These are phyloP conservation scores for Schizaphis graminum DNA, from an alignment of 2,888 invertebrate species.

Conservation along the genomic window DNA sequence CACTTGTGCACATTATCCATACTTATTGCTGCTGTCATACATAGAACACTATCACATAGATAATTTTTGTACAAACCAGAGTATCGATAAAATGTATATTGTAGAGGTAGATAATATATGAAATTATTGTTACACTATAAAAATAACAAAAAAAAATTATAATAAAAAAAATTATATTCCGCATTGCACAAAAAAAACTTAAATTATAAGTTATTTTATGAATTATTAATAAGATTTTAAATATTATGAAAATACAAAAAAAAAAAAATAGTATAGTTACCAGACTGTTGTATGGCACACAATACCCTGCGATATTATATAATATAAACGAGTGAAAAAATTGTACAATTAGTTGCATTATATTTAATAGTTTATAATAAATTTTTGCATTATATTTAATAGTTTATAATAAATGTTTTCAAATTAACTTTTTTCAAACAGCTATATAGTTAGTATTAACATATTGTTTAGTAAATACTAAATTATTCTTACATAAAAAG, in stretches of 20 bases:
- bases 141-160: background rate
- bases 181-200: background rate
- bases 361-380: conserved; percentile 1
- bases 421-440: background rate
- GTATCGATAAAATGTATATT: background rate
- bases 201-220: background rate
- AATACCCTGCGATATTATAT: conserved; percentile 29
- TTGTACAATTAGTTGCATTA: background rate
- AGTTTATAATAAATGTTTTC: background rate
- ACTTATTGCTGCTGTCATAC: background rate
- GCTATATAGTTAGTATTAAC: no score
- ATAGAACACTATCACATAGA: background rate
- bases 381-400: background rate
- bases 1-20: background rate
- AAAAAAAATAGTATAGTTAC: conserved; percentile 7
- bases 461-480: background rate
- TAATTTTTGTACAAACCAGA: background rate
- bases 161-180: background rate
- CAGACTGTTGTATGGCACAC: background rate
- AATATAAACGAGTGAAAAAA: background rate
- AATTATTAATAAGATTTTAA: background rate
- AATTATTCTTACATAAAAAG: background rate
- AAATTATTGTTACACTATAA: background rate
- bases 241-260: background rate
- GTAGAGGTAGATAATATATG: background rate